These are phyloP conservation scores for Odontesthes bonariensis DNA, from an alignment of 2,113 vertebrate species.

Conservation along the genomic window DNA sequence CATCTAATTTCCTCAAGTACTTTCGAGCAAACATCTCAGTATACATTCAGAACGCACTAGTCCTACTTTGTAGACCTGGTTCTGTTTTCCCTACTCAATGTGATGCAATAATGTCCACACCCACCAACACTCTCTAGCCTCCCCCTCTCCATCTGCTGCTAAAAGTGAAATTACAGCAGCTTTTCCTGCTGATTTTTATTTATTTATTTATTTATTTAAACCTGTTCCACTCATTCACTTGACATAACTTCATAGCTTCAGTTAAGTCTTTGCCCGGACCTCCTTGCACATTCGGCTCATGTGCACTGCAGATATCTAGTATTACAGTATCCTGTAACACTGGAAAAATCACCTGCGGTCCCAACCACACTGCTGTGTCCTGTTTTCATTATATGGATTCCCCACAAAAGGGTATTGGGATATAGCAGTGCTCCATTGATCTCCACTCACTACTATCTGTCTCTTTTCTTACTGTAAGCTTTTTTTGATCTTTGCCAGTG, in stretches of 20 bases:
- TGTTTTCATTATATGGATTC: conserved; percentile 61
- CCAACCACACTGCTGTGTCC: conserved; percentile 56
- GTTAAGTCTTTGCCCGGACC: conserved; percentile 32
- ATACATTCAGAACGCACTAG: neutral
- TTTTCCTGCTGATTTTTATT: conserved; percentile 10
- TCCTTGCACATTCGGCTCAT: conserved; percentile 42
- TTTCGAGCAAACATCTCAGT: conserved; percentile 19
- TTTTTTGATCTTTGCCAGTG: conserved; percentile 46
- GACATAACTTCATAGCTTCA: conserved; percentile 9
- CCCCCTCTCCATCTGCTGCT: conserved; percentile 1
- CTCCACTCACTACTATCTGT: conserved; percentile 12
- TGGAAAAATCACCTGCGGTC: conserved; percentile 47
- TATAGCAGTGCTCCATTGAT: conserved; percentile 23
- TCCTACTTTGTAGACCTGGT: conserved; percentile 11
- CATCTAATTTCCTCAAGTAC: neutral
- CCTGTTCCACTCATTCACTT: conserved; percentile 35
- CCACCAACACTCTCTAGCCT: neutral
- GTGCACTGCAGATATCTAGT: conserved; percentile 33
- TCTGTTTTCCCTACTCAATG: conserved; percentile 19
- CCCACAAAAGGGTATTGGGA: conserved; percentile 50
- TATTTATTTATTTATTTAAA: neutral
- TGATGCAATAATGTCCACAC: conserved; percentile 56
- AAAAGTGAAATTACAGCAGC: conserved; percentile 42
- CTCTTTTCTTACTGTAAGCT: conserved; percentile 21
- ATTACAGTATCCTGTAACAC: conserved; percentile 23